These are phyloP conservation scores for Drosophila suboccidentalis DNA, from an alignment of 2,888 invertebrate species.

Conservation along the genomic window DNA sequence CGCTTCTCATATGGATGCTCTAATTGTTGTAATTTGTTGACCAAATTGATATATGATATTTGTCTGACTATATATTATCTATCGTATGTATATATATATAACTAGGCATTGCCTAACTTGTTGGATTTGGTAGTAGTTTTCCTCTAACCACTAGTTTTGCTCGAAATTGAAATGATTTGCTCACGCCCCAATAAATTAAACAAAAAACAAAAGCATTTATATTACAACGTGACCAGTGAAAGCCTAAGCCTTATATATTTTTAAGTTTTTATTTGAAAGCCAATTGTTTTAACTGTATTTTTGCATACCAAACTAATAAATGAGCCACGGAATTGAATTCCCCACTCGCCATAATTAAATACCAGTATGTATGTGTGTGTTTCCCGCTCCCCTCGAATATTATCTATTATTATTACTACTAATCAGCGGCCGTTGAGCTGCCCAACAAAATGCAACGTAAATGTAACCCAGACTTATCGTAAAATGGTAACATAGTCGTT, in stretches of 20 bases:
- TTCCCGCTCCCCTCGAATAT: slow-evolving; percentile 38
- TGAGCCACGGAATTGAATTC: slow-evolving; percentile 73
- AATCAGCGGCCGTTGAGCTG: slow-evolving; percentile 35
- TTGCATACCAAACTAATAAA: slow-evolving; percentile 79
- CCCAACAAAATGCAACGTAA: slow-evolving; percentile 25
- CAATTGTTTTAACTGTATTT: slow-evolving; percentile 73
- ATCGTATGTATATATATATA: slow-evolving; percentile 33
- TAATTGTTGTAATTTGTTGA: slow-evolving; percentile 71
- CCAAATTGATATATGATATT: slow-evolving; percentile 56
- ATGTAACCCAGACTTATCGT: slow-evolving; percentile 55
- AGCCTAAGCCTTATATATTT: slow-evolving; percentile 38
- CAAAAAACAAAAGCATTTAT: slow-evolving; percentile 51
- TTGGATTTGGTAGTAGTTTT: slow-evolving; percentile 33
- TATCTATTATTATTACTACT: slow-evolving; percentile 39
- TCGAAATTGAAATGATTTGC: slow-evolving; percentile 51
- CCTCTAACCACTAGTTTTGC: slow-evolving; percentile 49
- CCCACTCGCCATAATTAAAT: slow-evolving; percentile 62
- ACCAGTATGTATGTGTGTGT: slow-evolving; percentile 39
- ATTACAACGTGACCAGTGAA: slow-evolving; percentile 67
- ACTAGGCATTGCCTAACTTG: slow-evolving; percentile 24
- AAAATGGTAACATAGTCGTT: slow-evolving; percentile 65
- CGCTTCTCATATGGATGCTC: slow-evolving; percentile 54
- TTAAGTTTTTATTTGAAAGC: slow-evolving; percentile 57
- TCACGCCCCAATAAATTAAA: slow-evolving; percentile 28
- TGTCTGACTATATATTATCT: slow-evolving; percentile 24